Percentiles rank a stretch among this genome's conserved stretches.
Evolutionary conservation across 2,797 vertebrate species (phyloP).

Genomic region (Halcyon smyrnensis): DNA sequence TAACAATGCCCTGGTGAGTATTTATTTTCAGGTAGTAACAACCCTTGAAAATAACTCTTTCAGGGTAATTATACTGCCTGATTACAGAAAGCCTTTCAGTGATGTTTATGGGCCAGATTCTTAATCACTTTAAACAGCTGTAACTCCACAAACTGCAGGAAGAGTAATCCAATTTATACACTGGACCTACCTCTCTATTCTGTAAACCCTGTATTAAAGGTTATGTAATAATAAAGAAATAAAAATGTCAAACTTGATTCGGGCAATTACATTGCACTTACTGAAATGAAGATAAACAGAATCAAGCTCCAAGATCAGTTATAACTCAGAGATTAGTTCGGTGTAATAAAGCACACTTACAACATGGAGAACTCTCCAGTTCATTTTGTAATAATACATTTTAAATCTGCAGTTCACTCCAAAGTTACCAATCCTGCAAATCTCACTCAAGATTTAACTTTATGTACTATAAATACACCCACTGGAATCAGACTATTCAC

Average conservation of each 20-base stretch:
- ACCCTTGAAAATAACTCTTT: slow-evolving; percentile 13
- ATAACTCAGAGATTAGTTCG: slow-evolving; percentile 10
- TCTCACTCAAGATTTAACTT: not conserved
- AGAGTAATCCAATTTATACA: not conserved
- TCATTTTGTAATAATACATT: not conserved
- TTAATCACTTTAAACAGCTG: not conserved
- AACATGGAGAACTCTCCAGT: not conserved
- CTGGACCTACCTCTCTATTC: not conserved
- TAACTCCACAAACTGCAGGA: not conserved
- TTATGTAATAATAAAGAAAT: not conserved
- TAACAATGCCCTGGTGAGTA: not conserved
- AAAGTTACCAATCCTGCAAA: not conserved
- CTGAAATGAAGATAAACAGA: not conserved
- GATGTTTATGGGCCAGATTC: not conserved
- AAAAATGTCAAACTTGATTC: not conserved
- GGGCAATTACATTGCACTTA: not conserved
- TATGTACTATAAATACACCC: not conserved
- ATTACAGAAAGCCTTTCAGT: not conserved
- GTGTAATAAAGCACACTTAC: not conserved
- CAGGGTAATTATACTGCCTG: not conserved
- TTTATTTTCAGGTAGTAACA: slow-evolving; percentile 29
- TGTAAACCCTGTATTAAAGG: not conserved
- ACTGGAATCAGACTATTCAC: not conserved
- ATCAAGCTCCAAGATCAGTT: not conserved
- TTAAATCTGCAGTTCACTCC: not conserved